These are phyloP conservation scores for Volucella zonaria DNA, from an alignment of 2,888 invertebrate species.

Conservation along the genomic window DNA sequence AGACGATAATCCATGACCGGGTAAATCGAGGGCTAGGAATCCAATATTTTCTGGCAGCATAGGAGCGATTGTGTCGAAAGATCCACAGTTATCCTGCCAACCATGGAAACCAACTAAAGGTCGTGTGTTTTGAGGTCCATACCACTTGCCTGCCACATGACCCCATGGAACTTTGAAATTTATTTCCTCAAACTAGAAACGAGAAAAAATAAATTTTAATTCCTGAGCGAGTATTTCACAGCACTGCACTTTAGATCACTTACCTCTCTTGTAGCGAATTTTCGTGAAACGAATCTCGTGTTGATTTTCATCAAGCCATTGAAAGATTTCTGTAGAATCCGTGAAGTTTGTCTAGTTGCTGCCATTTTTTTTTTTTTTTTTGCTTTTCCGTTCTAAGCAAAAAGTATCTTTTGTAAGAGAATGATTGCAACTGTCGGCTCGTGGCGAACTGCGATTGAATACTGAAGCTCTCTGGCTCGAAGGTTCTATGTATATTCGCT, in stretches of 20 bases:
- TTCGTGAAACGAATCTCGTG: conserved; percentile 31
- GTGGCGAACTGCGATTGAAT: not conserved
- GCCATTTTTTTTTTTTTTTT: conserved; percentile 5
- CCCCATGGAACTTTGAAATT: conserved; percentile 88
- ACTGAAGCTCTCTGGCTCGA: not conserved
- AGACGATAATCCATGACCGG: conserved; percentile 89
- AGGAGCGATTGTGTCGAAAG: conserved; percentile 88
- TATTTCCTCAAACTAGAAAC: conserved; percentile 85
- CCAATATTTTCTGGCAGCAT: conserved; percentile 83
- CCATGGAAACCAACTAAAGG: conserved; percentile 90
- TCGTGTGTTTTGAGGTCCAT: conserved; percentile 86
- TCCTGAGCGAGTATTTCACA: not conserved
- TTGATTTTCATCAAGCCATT: conserved; percentile 36
- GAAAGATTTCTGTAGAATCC: conserved; percentile 34
- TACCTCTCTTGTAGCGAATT: conserved; percentile 32
- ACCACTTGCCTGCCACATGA: conserved; percentile 87
- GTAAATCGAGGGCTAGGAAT: conserved; percentile 86
- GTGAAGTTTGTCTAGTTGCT: conserved; percentile 8
- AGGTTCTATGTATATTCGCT: conserved; percentile 18
- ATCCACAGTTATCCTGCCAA: conserved; percentile 90
- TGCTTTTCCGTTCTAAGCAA: not conserved
- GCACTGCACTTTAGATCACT: not conserved
- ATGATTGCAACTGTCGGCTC: conserved; percentile 8
- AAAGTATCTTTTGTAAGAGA: not conserved
- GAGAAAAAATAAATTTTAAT: not conserved